Evolutionary conservation across 2,888 invertebrate genomes (phyloP).

Genomic region (Gymnocheta viridis): DNA sequence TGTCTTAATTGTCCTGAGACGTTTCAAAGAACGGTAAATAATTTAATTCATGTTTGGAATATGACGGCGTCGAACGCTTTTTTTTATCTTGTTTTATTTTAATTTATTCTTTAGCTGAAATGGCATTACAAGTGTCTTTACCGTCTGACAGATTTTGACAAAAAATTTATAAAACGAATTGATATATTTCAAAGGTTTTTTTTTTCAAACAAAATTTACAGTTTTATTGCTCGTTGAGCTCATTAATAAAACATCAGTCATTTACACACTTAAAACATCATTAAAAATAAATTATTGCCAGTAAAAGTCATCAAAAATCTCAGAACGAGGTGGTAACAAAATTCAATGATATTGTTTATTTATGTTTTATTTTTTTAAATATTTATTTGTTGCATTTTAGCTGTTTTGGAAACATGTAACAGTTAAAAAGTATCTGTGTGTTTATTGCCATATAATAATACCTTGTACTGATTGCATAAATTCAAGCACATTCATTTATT

Average conservation of each 20-base stretch:
- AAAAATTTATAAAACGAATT: background rate
- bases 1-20: too few relatives aligned
- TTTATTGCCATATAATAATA: slow-evolving; percentile 35
- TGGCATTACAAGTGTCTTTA: background rate
- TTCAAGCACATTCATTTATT: slow-evolving; percentile 45
- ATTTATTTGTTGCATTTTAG: slow-evolving; percentile 30
- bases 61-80: too few relatives aligned
- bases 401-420: slow-evolving; percentile 23
- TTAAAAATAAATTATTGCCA: slow-evolving; percentile 38
- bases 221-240: slow-evolving; percentile 3
- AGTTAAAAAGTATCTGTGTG: slow-evolving; percentile 10
- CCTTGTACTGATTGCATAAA: slow-evolving; percentile 60
- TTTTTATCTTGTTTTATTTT: too few relatives aligned
- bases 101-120: background rate
- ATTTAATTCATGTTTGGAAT: too few relatives aligned
- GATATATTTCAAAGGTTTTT: background rate
- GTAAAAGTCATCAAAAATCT: slow-evolving; percentile 34
- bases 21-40: too few relatives aligned
- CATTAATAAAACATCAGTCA: slow-evolving; percentile 49
- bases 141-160: background rate
- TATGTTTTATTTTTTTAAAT: background rate
- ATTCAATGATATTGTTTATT: slow-evolving; percentile 10
- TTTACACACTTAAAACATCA: slow-evolving; percentile 17
- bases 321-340: slow-evolving; percentile 4
- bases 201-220: background rate